Base-by-base conservation (phyloP, 2,113 vertebrate species). In the Salminus brasiliensis region DNA sequence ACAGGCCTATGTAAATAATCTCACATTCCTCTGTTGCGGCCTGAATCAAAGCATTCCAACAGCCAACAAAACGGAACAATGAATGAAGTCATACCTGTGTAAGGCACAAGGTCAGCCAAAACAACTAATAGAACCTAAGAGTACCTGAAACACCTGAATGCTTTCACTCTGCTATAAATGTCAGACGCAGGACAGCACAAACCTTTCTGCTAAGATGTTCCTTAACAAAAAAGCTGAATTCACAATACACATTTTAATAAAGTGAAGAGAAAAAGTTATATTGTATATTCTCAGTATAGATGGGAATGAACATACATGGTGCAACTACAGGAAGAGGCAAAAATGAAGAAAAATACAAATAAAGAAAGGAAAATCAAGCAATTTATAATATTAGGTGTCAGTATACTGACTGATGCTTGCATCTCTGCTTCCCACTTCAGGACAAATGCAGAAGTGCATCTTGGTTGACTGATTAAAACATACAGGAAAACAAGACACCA, bases 71-170 rank as follows among this genome's bases (percentile, higher is more conserved):
- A 72, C 81, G 84, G 82, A 30, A 80, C 90, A n/a, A n/a, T n/a
- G n/a, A 86, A 89, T 93, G 91, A 91, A 90, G 90, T 90, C 87
- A 86, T 92, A 91, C 90, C 59, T 52, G 65, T 55, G 85, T 74
- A 89, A 91, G 89, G 45, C n/a, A 30, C 83, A 84, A 52, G 78
- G 87, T 87, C 87, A 89, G n/a, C n/a, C 83, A 85, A 81, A 84
- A 80, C 79, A 85, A 81, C 82, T 82, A 75, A 34, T 59, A 67
- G 60, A 74, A 74, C 34, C 47, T 12, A 41, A 11, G 13, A 30
- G 47, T 67, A 21, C 25, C 62, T 45, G 30, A 80, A 67, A 16
- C 60, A 53, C 55, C 25, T 10, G 6, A 49, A 49, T 21, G 7
- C 60, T 32, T 60, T 27, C 25, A 16, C 59, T 62, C 4, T 4